Base-by-base conservation (phyloP, 2,113 vertebrate genomes). In the Strix uralensis region DNA sequence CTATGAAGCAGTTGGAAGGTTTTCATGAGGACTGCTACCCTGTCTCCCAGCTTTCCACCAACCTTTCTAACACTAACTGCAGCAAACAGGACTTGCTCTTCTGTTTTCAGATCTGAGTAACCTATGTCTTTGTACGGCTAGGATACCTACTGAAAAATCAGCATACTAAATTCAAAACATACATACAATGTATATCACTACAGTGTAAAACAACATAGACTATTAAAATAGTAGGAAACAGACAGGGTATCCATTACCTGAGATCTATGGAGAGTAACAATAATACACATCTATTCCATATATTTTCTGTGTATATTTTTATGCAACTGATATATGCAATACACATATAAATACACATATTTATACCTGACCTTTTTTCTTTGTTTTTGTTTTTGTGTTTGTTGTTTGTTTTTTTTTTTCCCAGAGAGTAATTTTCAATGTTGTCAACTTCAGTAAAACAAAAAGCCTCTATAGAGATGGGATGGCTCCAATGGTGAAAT, bases 391-490 rank as follows among this genome's bases (percentile, higher is more conserved):
- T 8, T 26, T 52, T 61, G 29, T 19, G 38, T 36, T 36, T 36
- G 36, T 36, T 36, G 36, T 8, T 27, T 52, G 55, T 34, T 19
- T 40, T 98, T 98, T 44, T 55, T n/a, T 5, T 3, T 2, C 4
- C 0, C 98, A 99, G 99, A 99, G 99, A 91, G 98, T 99, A 40
- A 99, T 99, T 97, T 99, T 99, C 98, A 99, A 99, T 77, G 98
- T 99, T 8, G 99, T 99, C 93, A 99, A 99, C 98, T 99, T 99
- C 98, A 99, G 99, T 93, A 99, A 99, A 98, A 99, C 99, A 84
- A 99, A 99, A 98, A 99, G 99, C 96, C 98, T 99, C 82, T 99
- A 99, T 57, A 98, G 99, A 98, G 99, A 99, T 96, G 99, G 99
- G 51, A 99, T 99, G 99, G 98, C 99, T 81, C 99, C 99, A 23